These are phyloP conservation scores for Notodonta ziczac DNA, from an alignment of 2,888 invertebrate genomes.

Conservation along the genomic window DNA sequence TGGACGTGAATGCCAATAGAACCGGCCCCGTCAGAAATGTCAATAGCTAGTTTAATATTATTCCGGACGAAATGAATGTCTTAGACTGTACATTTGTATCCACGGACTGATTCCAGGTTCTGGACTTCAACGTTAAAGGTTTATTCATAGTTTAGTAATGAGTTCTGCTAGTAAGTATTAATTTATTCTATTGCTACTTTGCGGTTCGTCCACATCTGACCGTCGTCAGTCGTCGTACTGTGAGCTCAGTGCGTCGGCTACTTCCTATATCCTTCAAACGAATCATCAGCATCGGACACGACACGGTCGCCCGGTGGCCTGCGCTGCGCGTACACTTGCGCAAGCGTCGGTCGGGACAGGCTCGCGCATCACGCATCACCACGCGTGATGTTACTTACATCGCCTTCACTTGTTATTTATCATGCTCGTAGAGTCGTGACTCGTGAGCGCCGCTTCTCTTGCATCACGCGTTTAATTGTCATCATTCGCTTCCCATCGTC, in stretches of 20 bases:
- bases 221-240: too few relatives aligned
- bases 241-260: not conserved
- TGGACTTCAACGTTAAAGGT: too few relatives aligned
- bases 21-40: not conserved
- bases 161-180: too few relatives aligned
- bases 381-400: not conserved
- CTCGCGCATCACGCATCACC: not conserved
- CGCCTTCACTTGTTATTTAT: not conserved
- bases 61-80: not conserved
- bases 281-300: too few relatives aligned
- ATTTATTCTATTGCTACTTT: too few relatives aligned
- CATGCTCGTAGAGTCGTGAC: too few relatives aligned
- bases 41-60: slow-evolving; percentile 1
- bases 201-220: too few relatives aligned
- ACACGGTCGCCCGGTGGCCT: not conserved
- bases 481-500: not conserved
- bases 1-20: not conserved
- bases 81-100: too few relatives aligned
- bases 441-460: not conserved
- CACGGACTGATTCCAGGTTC: too few relatives aligned
- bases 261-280: not conserved
- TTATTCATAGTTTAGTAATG: too few relatives aligned
- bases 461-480: not conserved
- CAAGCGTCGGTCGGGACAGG: not conserved
- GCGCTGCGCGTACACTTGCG: not conserved